Conservation (phyloP, 2,888 invertebrate species). For the Rhingia rostrata region DNA sequence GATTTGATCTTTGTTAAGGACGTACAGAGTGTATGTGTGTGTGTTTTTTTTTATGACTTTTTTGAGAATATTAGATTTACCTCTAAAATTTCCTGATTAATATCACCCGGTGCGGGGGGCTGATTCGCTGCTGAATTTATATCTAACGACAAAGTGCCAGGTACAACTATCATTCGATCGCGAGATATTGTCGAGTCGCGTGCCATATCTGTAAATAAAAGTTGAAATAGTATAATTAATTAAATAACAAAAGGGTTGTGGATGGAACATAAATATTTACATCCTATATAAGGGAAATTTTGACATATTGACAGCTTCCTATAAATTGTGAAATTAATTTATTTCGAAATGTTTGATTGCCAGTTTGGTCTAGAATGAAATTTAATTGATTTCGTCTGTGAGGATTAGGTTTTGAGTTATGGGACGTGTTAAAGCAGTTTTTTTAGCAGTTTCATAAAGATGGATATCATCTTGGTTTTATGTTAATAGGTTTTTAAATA, state of each 20-base stretch:
- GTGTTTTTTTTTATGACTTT: background rate
- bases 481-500: no score
- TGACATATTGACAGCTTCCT: background rate
- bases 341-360: background rate
- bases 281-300: background rate
- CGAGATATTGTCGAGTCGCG: constrained; percentile 82
- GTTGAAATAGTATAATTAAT: constrained; percentile 16
- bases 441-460: no score
- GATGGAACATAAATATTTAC: background rate
- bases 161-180: constrained; percentile 81
- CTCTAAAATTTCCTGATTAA: constrained; percentile 83
- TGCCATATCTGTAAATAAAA: constrained; percentile 81
- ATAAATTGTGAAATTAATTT: background rate
- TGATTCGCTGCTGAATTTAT: constrained; percentile 79
- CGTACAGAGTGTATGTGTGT: background rate
- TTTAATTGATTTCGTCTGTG: no score
- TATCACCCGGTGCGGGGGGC: constrained; percentile 78
- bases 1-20: constrained; percentile 36
- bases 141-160: constrained; percentile 80
- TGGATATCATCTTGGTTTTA: no score
- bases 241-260: background rate
- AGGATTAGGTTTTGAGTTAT: no score
- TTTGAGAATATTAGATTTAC: constrained; percentile 75
- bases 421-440: no score
- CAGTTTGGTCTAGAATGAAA: background rate